Base-by-base conservation (phyloP, 2,888 invertebrate species). In the Lepetodrilus schrolli region DNA sequence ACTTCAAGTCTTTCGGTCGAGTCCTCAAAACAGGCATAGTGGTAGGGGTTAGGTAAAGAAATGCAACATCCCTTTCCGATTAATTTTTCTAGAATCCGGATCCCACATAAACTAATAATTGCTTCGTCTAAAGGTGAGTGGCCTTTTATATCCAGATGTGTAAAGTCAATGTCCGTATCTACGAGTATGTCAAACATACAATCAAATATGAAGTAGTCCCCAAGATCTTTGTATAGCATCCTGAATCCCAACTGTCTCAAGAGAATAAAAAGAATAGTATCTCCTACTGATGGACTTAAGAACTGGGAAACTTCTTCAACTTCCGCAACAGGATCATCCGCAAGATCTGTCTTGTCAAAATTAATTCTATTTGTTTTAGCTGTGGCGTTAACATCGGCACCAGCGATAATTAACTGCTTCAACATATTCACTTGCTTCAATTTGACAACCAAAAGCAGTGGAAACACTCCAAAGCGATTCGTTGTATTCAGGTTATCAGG, bases 1-100 rank as follows among this genome's bases (percentile, higher is more conserved):
- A 58, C 58, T n/a, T 58, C 58, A 4, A 58, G n/a, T 30, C 58
- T 58, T 34, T 58, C 58, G 8, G 34, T 17, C 3, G 58, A 58
- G 34, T 58, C 58, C 17, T 58, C 58, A 4, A 58, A 58, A 58
- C 58, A 30, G 20, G 58, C 58, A 58, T 58, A 58, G 34, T 58
- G 58, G 30, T 58, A 58, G 0, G 58, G 58, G 34, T 58, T 58
- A n/a, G 58, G n/a, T 7, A 58, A n/a, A 23, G 17, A 17, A 17
- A 58, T 3, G 13, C n/a, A 30, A 30, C 58, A 58, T 30, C 58
- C 58, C 7, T 58, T 58, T 2, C 34, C 58, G 17, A 58, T 30
- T 17, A 58, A 34, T 58, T 17, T 58, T 30, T 30, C 30, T n/a
- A 58, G 23, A 0, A 58, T 17, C 21, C 30, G 10, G 5, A 34